Base-by-base conservation (phyloP, 2,113 vertebrate genomes). In the Hippocampus abdominalis region DNA sequence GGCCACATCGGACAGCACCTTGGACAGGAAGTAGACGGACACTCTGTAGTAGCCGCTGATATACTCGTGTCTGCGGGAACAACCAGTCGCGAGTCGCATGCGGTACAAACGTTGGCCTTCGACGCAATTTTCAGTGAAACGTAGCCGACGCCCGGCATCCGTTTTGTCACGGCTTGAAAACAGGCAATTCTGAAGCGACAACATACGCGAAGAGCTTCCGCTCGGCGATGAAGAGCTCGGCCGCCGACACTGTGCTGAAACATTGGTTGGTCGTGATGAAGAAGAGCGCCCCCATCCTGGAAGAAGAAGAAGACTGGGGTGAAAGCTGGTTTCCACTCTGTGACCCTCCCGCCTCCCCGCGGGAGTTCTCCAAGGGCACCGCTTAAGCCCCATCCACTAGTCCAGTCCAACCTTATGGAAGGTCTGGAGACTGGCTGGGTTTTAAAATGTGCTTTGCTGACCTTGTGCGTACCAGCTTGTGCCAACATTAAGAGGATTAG, bases 41-140 rank as follows among this genome's bases (percentile, higher is more conserved):
- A 91, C 91, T 82, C 95, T 89, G 89, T 99, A 99, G 89, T 99
- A 99, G 21, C 97, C 96, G 51, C 96, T 98, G 89, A 95, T 96
- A 75, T 96, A 96, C 76, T 98, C 97, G 6, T 99, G 96, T 74
- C 97, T 99, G 80, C 86, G 4, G 84, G 74, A n/a, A 87, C 66
- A 84, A 44, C 12, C 3, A 40, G 9, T 3, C 20, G 62, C 7
- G 20, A 40, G 53, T 27, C 11, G 54, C 32, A 20, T n/a, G 42
- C n/a, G 39, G 15, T 18, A 36, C 21, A 36, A 15, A 63, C 61
- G 16, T 36, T 36, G 1, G 18, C 11, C 7, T 20, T 51, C 18
- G 4, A 44, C 13, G 3, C 42, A 44, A 12, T 44, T 44, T 44
- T 36, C 5, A 2, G 4, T 36, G 32, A 5, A 36, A 6, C 32